phyloP scores from a whole-genome alignment of 2,888 invertebrate genomes.

The Rosalia funebris region DNA sequence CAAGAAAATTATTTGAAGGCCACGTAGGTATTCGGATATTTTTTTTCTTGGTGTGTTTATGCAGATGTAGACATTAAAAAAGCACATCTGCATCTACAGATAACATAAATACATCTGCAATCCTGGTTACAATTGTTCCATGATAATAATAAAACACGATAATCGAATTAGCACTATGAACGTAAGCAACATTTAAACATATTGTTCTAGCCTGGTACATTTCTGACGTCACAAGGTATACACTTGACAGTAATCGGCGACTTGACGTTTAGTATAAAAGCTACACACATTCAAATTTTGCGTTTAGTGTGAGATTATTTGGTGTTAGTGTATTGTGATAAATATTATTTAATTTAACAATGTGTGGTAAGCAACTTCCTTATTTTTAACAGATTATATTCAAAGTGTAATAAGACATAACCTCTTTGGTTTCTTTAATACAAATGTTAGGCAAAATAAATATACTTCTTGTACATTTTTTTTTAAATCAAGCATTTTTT shows the following conservation, averaged over 20 bases:
- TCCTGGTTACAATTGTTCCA: too few species aligned
- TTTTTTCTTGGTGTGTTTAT: too few species aligned
- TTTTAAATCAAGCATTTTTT: too few species aligned
- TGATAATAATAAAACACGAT: too few species aligned
- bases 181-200: too few species aligned
- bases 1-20: too few species aligned
- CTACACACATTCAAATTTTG: constrained; percentile 30
- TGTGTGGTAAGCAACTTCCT: constrained; percentile 23
- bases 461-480: too few species aligned
- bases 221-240: constrained; percentile 10
- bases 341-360: constrained; percentile 12
- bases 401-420: not conserved
- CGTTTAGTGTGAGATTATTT: constrained; percentile 30
- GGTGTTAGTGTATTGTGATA: constrained; percentile 20
- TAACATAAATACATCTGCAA: too few species aligned
- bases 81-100: too few species aligned
- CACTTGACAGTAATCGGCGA: constrained; percentile 19
- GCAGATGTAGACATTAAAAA: too few species aligned
- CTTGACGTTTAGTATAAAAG: constrained; percentile 30
- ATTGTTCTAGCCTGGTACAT: not conserved
- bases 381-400: not conserved
- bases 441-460: not conserved
- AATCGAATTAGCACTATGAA: too few species aligned
- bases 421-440: constrained; percentile 1
- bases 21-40: too few species aligned